Evolutionary conservation across 2,888 invertebrate species (phyloP).

Genomic region (Rhagonycha fulva): DNA sequence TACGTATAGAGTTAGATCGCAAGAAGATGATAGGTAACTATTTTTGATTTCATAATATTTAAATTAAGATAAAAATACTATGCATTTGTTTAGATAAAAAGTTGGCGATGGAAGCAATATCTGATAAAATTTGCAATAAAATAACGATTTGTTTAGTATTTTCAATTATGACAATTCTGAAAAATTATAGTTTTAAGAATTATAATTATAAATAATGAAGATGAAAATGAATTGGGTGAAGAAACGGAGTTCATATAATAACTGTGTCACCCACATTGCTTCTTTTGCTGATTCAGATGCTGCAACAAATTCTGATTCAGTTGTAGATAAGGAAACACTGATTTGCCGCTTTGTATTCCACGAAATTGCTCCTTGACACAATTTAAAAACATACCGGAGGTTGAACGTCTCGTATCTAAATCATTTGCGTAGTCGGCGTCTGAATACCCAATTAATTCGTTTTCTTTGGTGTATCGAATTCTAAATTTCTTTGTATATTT

Average conservation of each 20-base stretch:
- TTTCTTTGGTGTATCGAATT: constrained; percentile 25
- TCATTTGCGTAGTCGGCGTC: constrained; percentile 40
- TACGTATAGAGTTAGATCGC: constrained; percentile 96
- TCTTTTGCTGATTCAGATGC: too few species aligned
- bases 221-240: constrained; percentile 74
- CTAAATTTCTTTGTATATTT: constrained; percentile 22
- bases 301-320: too few species aligned
- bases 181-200: constrained; percentile 95
- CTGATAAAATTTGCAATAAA: constrained; percentile 99
- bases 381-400: constrained; percentile 38
- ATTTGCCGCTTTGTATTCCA: too few species aligned
- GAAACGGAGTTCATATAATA: too few species aligned
- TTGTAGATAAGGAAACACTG: too few species aligned
- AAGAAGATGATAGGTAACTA: constrained; percentile 83
- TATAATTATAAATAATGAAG: constrained; percentile 97
- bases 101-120: constrained; percentile 99
- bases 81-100: constrained; percentile 78
- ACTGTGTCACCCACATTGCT: too few species aligned
- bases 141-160: constrained; percentile 98
- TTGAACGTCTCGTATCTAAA: constrained; percentile 35
- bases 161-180: constrained; percentile 99
- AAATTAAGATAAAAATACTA: not conserved
- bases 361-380: too few species aligned
- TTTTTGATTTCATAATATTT: not conserved
- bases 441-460: constrained; percentile 29